These are phyloP conservation scores for Crenichthys baileyi DNA, from an alignment of 2,797 vertebrate species.

Conservation along the genomic window DNA sequence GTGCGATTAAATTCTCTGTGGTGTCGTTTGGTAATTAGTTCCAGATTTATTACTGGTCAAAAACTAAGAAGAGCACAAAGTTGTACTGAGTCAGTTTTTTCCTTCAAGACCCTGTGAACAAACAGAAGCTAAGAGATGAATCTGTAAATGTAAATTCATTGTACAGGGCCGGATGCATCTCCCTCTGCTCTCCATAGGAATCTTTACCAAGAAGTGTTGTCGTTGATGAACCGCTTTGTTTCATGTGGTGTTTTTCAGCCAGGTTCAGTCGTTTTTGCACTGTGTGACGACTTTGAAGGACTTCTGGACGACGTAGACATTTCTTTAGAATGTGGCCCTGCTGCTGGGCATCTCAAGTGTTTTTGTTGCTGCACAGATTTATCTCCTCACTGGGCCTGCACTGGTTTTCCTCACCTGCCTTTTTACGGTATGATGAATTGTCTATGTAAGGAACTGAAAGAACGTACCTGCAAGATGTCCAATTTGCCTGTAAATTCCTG, in stretches of 20 bases:
- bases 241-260: conserved; percentile 32
- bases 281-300: conserved; percentile 34
- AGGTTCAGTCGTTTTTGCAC: conserved; percentile 61
- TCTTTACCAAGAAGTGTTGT: conserved; percentile 51
- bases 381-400: neutral
- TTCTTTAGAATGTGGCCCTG: conserved; percentile 18
- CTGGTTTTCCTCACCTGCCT: conserved; percentile 17
- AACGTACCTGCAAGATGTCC: conserved; percentile 43
- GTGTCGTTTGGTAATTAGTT: neutral
- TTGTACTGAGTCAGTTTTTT: conserved; percentile 28
- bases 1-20: neutral
- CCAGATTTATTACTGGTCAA: neutral
- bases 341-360: conserved; percentile 2
- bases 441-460: conserved; percentile 41
- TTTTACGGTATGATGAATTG: conserved; percentile 41
- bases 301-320: conserved; percentile 37
- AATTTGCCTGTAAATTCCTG: conserved; percentile 56
- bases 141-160: conserved; percentile 13
- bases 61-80: neutral
- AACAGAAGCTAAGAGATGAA: conserved; percentile 20
- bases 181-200: conserved; percentile 7
- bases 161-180: neutral
- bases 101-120: conserved; percentile 35
- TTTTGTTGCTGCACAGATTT: neutral
- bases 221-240: conserved; percentile 56